phyloP scores from a whole-genome alignment of 2,888 invertebrate species.

The Plebejus argus region DNA sequence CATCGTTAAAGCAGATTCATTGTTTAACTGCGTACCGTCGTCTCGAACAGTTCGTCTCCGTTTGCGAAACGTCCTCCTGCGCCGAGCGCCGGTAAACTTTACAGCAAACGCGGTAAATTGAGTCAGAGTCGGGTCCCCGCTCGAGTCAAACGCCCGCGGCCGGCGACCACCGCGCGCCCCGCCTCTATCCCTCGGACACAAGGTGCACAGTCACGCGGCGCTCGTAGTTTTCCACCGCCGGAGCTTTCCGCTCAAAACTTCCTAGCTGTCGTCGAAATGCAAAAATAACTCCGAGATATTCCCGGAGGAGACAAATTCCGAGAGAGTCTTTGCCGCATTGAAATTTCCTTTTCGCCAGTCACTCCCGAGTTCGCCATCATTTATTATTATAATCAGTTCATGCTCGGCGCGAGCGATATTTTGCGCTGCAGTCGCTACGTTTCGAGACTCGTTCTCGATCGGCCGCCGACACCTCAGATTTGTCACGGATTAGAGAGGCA shows the following conservation, averaged over 20 bases:
- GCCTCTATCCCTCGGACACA: slow-evolving; percentile 22
- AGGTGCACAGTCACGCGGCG: not conserved
- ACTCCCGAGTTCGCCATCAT: not conserved
- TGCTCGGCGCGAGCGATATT: not conserved
- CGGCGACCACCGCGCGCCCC: slow-evolving; percentile 35
- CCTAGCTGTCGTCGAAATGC: not conserved
- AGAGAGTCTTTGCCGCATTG: not conserved
- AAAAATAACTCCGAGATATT: slow-evolving; percentile 26
- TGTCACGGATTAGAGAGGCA: not conserved
- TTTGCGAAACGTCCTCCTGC: slow-evolving; percentile 27
- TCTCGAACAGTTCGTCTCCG: not conserved
- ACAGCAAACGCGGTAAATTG: slow-evolving; percentile 50
- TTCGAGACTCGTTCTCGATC: not conserved
- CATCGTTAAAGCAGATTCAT: too few relatives aligned
- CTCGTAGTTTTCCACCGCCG: not conserved
- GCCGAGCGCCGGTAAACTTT: slow-evolving; percentile 38
- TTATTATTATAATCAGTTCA: slow-evolving; percentile 1
- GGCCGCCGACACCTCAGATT: not conserved
- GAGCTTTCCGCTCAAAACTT: slow-evolving; percentile 5
- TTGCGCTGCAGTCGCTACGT: not conserved
- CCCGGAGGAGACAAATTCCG: slow-evolving; percentile 16
- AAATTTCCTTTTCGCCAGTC: not conserved
- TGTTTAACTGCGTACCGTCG: not conserved
- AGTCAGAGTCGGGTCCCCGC: slow-evolving; percentile 44
- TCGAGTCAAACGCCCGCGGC: slow-evolving; percentile 50